These are phyloP conservation scores for Drosophila tropicalis DNA, from an alignment of 1,140 invertebrate species.

Conservation along the genomic window DNA sequence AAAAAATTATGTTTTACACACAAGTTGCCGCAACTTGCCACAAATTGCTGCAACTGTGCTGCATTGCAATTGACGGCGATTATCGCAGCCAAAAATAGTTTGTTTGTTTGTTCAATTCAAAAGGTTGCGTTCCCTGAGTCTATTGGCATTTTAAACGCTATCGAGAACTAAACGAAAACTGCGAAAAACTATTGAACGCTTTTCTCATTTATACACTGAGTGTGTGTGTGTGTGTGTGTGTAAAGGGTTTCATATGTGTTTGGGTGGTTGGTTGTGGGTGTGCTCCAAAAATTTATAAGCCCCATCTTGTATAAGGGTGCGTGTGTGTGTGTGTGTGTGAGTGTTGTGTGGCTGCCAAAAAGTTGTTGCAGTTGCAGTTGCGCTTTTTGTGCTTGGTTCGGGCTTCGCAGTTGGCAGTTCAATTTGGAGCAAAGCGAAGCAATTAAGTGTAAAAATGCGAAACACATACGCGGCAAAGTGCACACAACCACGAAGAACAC, in stretches of 20 bases:
- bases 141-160: constrained; percentile 78
- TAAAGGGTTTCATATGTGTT: not conserved
- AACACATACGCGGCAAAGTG: constrained; percentile 77
- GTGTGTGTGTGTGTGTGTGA: constrained; percentile 10
- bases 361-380: constrained; percentile 65
- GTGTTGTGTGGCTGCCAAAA: constrained; percentile 50
- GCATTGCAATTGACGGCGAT: constrained; percentile 78
- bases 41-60: constrained; percentile 65
- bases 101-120: constrained; percentile 61
- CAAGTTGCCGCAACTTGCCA: constrained; percentile 75
- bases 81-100: constrained; percentile 73
- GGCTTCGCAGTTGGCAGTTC: constrained; percentile 47
- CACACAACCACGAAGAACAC: constrained; percentile 51
- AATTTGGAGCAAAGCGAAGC: constrained; percentile 75
- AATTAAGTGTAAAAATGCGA: constrained; percentile 81
- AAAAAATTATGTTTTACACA: constrained; percentile 76
- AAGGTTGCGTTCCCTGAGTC: constrained; percentile 45
- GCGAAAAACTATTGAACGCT: constrained; percentile 61
- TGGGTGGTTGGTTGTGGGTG: constrained; percentile 23
- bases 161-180: constrained; percentile 75
- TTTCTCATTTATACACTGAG: constrained; percentile 8
- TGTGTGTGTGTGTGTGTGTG: constrained; percentile 12
- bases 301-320: constrained; percentile 27
- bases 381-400: constrained; percentile 49
- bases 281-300: constrained; percentile 66